Percentiles rank a stretch among this genome's conserved stretches.
phyloP scores from a whole-genome alignment of 1,140 invertebrate species.

The Dufourea novaeangliae region DNA sequence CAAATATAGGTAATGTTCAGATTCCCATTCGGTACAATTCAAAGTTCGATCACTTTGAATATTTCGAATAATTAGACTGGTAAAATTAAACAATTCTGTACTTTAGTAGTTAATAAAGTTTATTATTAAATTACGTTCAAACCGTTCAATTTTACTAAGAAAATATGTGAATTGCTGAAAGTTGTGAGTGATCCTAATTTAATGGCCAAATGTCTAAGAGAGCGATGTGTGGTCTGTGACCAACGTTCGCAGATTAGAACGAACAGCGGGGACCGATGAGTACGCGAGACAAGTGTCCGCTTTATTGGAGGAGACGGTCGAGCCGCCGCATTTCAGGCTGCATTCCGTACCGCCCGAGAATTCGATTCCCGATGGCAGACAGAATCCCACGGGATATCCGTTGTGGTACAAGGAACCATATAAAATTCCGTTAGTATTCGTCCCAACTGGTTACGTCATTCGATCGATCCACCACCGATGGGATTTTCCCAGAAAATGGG shows the following conservation, averaged over 20 bases:
- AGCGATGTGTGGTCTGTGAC: background rate
- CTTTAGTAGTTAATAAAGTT: no score
- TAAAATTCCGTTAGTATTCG: constrained; percentile 59
- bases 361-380: constrained; percentile 55
- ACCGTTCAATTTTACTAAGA: no score
- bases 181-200: no score
- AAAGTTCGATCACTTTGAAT: no score
- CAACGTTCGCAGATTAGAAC: constrained; percentile 58
- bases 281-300: constrained; percentile 65
- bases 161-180: no score
- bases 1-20: no score
- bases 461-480: background rate
- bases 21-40: no score
- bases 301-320: constrained; percentile 66
- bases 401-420: constrained; percentile 69
- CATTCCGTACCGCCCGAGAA: constrained; percentile 59
- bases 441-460: constrained; percentile 15
- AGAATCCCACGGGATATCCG: constrained; percentile 55
- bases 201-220: background rate
- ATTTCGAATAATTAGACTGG: no score
- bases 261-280: constrained; percentile 54
- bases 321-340: constrained; percentile 65
- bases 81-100: no score
- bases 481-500: constrained; percentile 27
- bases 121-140: no score